phyloP scores from a whole-genome alignment of 2,888 invertebrate species.

The Diarsia dahlii region DNA sequence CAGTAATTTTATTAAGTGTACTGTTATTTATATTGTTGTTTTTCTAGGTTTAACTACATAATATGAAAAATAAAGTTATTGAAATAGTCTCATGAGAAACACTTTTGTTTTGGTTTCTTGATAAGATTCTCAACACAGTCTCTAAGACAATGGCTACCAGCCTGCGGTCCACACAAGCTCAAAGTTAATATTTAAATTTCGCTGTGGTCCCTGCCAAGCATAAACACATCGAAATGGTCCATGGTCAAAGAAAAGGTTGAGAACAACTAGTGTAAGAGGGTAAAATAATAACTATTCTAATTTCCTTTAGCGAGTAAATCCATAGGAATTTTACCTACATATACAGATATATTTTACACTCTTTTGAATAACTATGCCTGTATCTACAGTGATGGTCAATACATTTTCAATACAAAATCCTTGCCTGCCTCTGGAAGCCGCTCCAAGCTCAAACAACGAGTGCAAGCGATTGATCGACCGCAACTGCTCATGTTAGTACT shows the following conservation, averaged over 20 bases:
- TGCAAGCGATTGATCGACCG: background rate
- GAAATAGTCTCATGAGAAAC: background rate
- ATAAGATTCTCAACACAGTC: background rate
- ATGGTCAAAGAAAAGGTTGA: background rate
- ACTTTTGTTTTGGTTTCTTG: background rate
- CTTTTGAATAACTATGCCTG: background rate
- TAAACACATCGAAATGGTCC: background rate
- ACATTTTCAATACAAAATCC: background rate
- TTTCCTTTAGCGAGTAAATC: background rate
- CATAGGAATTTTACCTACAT: background rate
- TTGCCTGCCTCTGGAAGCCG: no score
- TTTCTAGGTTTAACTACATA: background rate
- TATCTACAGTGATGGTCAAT: background rate
- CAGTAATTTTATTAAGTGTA: background rate
- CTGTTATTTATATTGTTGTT: background rate
- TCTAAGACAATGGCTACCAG: background rate
- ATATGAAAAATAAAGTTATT: background rate
- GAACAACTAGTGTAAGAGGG: background rate
- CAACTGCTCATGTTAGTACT: slow-evolving; percentile 72
- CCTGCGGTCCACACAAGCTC: background rate
- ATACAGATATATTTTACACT: background rate
- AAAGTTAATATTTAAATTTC: background rate
- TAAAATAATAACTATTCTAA: background rate
- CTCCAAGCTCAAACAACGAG: background rate
- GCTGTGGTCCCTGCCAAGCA: background rate